These are phyloP conservation scores for Pelvicachromis taeniatus DNA, from an alignment of 2,113 vertebrate genomes.

Conservation along the genomic window DNA sequence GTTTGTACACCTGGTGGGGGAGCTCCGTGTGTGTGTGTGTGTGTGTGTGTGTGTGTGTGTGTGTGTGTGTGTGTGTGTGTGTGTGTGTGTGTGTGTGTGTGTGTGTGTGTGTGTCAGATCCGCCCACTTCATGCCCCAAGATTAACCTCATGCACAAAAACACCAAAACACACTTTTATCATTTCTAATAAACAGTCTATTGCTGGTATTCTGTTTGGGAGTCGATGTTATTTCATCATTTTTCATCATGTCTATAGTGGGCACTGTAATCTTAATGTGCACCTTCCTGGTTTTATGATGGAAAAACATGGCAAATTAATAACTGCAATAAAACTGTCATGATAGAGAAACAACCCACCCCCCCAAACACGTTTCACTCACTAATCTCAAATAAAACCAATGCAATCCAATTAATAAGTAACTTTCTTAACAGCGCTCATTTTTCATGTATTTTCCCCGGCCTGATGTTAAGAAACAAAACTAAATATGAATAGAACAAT, in stretches of 20 bases:
- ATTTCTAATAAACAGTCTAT: background rate
- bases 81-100: too few relatives aligned
- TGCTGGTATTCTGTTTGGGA: background rate
- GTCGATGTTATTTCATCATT: background rate
- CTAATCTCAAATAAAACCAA: background rate
- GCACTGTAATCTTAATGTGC: background rate
- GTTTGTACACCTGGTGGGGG: too few relatives aligned
- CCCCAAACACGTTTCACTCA: background rate
- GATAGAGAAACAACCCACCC: background rate
- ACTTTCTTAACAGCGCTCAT: background rate
- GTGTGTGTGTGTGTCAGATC: too few relatives aligned
- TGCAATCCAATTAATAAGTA: background rate
- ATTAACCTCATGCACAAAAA: background rate
- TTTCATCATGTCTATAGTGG: background rate
- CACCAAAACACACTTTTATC: background rate
- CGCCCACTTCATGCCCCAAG: slow-evolving; percentile 12
- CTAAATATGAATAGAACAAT: background rate
- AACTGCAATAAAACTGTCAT: background rate
- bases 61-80: background rate
- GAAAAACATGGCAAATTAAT: background rate
- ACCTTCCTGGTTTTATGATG: background rate
- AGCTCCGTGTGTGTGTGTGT: background rate
- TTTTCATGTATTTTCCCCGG: background rate
- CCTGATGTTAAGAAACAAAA: background rate
- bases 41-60: background rate